Conservation (phyloP, 1,140 invertebrate species). For the Drosophila asahinai region DNA sequence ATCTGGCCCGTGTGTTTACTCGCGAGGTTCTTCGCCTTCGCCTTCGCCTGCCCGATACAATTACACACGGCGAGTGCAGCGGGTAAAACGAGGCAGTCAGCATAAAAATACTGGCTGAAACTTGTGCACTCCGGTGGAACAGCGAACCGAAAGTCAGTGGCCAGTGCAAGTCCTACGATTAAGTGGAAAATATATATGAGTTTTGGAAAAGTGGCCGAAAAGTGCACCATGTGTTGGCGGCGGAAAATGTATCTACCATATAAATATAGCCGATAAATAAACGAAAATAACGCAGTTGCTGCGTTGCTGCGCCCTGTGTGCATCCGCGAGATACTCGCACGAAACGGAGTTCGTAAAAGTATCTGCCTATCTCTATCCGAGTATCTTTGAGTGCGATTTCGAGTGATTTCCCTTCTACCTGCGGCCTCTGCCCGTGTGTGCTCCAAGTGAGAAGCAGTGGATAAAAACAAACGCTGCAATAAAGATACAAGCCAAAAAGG, state of each 20-base stretch:
- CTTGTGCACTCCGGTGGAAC: slow-evolving; percentile 25
- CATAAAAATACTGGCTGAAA: slow-evolving; percentile 56
- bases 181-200: slow-evolving; percentile 17
- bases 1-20: slow-evolving; percentile 68
- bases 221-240: slow-evolving; percentile 40
- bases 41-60: slow-evolving; percentile 73
- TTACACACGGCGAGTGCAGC: slow-evolving; percentile 57
- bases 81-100: slow-evolving; percentile 53
- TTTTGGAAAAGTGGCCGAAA: slow-evolving; percentile 45
- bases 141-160: slow-evolving; percentile 24
- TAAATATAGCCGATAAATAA: slow-evolving; percentile 71
- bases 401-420: slow-evolving; percentile 76
- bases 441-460: slow-evolving; percentile 56
- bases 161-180: slow-evolving; percentile 51
- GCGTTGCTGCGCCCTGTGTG: slow-evolving; percentile 67
- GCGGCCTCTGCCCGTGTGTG: slow-evolving; percentile 29
- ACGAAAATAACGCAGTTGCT: slow-evolving; percentile 68
- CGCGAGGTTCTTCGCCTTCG: slow-evolving; percentile 75
- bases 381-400: slow-evolving; percentile 59
- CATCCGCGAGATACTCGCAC: slow-evolving; percentile 60
- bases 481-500: slow-evolving; percentile 78
- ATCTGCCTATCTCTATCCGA: slow-evolving; percentile 46
- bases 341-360: slow-evolving; percentile 74
- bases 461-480: slow-evolving; percentile 78
- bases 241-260: slow-evolving; percentile 60